phyloP scores from a whole-genome alignment of 2,888 invertebrate genomes.

The Endomychus coccineus region DNA sequence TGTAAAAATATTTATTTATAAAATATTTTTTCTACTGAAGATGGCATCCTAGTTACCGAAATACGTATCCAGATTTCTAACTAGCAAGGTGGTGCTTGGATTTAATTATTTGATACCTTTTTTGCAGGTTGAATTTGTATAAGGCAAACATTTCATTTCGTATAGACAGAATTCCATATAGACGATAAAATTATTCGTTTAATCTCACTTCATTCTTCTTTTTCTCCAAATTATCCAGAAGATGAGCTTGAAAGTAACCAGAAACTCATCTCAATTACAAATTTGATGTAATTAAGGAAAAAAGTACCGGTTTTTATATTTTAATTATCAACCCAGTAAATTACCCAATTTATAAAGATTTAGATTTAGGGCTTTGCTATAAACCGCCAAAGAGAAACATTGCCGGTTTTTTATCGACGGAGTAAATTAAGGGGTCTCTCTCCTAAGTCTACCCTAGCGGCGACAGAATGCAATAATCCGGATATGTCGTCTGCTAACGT shows the following conservation, averaged over 20 bases:
- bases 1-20: no score
- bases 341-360: slow-evolving; percentile 27
- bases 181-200: no score
- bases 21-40: no score
- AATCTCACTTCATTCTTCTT: slow-evolving; percentile 2
- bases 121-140: no score
- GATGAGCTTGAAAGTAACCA: slow-evolving; percentile 19
- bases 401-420: slow-evolving; percentile 11
- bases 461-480: slow-evolving; percentile 21
- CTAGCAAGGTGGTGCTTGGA: no score
- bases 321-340: slow-evolving; percentile 25
- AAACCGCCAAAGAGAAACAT: slow-evolving; percentile 11
- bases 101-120: no score
- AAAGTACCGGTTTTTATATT: slow-evolving; percentile 22
- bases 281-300: slow-evolving; percentile 21
- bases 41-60: no score
- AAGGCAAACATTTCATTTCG: no score
- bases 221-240: slow-evolving; percentile 19
- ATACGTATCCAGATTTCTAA: no score
- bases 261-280: slow-evolving; percentile 26
- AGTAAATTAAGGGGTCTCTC: slow-evolving; percentile 2
- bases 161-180: no score
- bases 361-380: slow-evolving; percentile 15
- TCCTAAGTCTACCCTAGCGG: slow-evolving; percentile 9
- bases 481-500: slow-evolving; percentile 24